Evolutionary conservation across 2,888 invertebrate genomes (phyloP).

Genomic region (Petrophora chlorosata): DNA sequence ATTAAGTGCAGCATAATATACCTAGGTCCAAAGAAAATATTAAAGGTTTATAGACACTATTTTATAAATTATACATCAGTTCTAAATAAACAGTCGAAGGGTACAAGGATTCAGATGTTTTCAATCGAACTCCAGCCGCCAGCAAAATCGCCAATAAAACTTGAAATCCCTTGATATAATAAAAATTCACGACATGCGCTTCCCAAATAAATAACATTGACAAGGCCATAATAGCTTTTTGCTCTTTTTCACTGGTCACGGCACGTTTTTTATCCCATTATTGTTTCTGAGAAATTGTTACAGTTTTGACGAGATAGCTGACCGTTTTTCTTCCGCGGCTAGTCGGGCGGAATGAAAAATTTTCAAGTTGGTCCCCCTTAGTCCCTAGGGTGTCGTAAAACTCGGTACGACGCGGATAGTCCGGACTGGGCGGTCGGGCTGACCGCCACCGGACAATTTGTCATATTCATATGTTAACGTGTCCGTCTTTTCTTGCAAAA

Average conservation of each 20-base stretch:
- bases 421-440: constrained; percentile 51
- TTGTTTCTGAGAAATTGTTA: constrained; percentile 84
- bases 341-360: constrained; percentile 80
- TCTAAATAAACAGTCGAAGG: too few species aligned
- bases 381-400: constrained; percentile 82
- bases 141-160: constrained; percentile 69
- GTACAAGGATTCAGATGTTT: constrained; percentile 46
- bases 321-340: constrained; percentile 76
- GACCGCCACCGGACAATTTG: constrained; percentile 81
- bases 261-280: constrained; percentile 76
- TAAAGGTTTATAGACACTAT: too few species aligned
- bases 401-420: constrained; percentile 68
- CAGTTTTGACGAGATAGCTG: constrained; percentile 83
- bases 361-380: constrained; percentile 78
- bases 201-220: constrained; percentile 82
- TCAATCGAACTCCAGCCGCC: constrained; percentile 49
- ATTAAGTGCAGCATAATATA: too few species aligned
- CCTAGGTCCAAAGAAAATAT: too few species aligned
- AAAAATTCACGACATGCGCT: constrained; percentile 78
- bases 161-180: constrained; percentile 78
- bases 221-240: constrained; percentile 75
- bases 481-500: constrained; percentile 82
- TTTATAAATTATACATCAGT: too few species aligned
- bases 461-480: constrained; percentile 85
- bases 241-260: constrained; percentile 70